Percentiles rank a stretch among this genome's conserved stretches.
Conservation (phyloP, 2,113 vertebrate species). For the Actenoides lindsayi region DNA sequence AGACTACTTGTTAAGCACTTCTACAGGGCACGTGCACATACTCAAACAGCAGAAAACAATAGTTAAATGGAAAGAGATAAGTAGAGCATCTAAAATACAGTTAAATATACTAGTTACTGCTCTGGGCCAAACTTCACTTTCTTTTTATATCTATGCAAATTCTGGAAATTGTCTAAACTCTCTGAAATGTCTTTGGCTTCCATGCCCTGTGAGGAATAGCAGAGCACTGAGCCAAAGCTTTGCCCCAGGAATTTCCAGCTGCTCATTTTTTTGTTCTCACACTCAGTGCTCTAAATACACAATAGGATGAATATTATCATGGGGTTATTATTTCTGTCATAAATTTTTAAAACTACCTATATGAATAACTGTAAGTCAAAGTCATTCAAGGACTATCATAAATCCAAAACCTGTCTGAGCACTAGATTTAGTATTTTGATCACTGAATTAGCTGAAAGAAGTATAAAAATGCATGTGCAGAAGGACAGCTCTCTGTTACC, state of each 20-base stretch:
- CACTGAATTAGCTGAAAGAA: constrained; percentile 29
- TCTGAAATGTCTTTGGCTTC: background rate
- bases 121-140: background rate
- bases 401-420: constrained; percentile 31
- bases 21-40: background rate
- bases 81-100: background rate
- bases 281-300: background rate
- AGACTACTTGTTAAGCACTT: background rate
- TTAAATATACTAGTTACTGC: background rate
- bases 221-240: background rate
- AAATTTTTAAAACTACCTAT: constrained; percentile 46
- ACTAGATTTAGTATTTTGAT: background rate
- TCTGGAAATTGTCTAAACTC: background rate
- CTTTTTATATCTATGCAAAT: background rate
- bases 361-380: constrained; percentile 36
- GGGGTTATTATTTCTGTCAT: constrained; percentile 39
- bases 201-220: background rate
- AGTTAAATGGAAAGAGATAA: background rate
- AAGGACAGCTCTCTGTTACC: background rate
- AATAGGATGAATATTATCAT: background rate
- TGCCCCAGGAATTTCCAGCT: background rate
- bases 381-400: constrained; percentile 29
- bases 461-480: background rate
- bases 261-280: background rate
- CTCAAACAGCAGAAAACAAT: background rate